These are phyloP conservation scores for Nezara viridula DNA, from an alignment of 2,888 invertebrate species.

Conservation along the genomic window DNA sequence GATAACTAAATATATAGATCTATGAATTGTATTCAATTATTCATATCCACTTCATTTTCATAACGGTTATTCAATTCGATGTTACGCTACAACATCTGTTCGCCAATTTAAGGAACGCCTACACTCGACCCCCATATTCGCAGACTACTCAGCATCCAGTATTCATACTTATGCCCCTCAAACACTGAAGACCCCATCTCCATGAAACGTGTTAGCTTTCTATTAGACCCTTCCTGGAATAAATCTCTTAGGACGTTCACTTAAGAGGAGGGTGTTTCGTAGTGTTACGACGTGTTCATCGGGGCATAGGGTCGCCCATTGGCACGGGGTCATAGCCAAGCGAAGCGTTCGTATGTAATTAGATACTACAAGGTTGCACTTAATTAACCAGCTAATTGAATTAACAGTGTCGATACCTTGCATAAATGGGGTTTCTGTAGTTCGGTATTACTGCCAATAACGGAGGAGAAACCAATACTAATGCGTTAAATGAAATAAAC, in stretches of 20 bases:
- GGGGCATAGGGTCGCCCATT: not conserved
- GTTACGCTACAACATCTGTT: not conserved
- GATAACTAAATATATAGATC: too few relatives aligned
- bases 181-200: constrained; percentile 33
- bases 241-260: constrained; percentile 1
- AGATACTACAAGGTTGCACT: not conserved
- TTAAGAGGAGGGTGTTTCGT: not conserved
- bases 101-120: not conserved
- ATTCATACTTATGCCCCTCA: constrained; percentile 19
- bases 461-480: not conserved
- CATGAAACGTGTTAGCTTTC: constrained; percentile 33
- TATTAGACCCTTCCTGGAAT: not conserved
- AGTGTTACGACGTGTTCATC: not conserved
- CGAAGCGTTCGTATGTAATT: not conserved
- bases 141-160: not conserved
- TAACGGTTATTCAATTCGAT: not conserved
- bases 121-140: not conserved
- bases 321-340: not conserved
- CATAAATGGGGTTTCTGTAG: not conserved
- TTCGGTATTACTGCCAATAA: not conserved
- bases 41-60: not conserved
- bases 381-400: constrained; percentile 28
- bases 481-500: too few relatives aligned
- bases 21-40: too few relatives aligned
- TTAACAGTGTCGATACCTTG: not conserved